Conservation (phyloP, 2,888 invertebrate species). For the Syritta pipiens region DNA sequence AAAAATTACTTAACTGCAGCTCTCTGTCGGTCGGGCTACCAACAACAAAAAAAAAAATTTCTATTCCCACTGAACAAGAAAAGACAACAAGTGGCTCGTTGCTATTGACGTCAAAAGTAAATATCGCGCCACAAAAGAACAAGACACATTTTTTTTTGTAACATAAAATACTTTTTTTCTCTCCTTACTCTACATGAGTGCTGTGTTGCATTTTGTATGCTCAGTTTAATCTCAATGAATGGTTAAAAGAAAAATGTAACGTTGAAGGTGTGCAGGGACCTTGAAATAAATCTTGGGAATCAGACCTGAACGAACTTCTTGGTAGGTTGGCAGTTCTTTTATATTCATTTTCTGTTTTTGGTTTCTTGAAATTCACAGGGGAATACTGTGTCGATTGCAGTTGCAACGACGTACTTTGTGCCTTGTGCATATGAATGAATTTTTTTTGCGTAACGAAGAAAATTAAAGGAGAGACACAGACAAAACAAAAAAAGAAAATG, state of each 20-base stretch:
- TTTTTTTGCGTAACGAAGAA: slow-evolving; percentile 42
- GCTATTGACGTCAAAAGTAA: slow-evolving; percentile 54
- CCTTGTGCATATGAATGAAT: slow-evolving; percentile 49
- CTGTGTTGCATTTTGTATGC: slow-evolving; percentile 20
- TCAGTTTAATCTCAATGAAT: slow-evolving; percentile 26
- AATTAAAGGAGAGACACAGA: neutral
- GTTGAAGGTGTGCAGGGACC: slow-evolving; percentile 46
- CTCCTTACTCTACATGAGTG: slow-evolving; percentile 35
- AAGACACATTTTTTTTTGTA: slow-evolving; percentile 16
- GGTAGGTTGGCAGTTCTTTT: slow-evolving; percentile 42
- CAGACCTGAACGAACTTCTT: slow-evolving; percentile 62
- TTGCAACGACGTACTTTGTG: slow-evolving; percentile 13
- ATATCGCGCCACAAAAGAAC: slow-evolving; percentile 45
- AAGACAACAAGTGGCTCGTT: slow-evolving; percentile 47
- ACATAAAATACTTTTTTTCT: slow-evolving; percentile 16
- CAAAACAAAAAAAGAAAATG: neutral
- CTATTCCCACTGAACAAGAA: slow-evolving; percentile 22
- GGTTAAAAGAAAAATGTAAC: slow-evolving; percentile 37
- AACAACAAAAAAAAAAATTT: neutral
- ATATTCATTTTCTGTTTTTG: no score
- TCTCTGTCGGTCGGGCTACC: neutral
- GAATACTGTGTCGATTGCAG: slow-evolving; percentile 1
- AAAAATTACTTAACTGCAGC: neutral
- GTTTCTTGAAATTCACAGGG: slow-evolving; percentile 5
- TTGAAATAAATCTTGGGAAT: slow-evolving; percentile 66